Evolutionary conservation across 1,140 invertebrate genomes (phyloP), one percentile per base, ranked within the genome.

Genomic region (Cydia pomonella): DNA sequence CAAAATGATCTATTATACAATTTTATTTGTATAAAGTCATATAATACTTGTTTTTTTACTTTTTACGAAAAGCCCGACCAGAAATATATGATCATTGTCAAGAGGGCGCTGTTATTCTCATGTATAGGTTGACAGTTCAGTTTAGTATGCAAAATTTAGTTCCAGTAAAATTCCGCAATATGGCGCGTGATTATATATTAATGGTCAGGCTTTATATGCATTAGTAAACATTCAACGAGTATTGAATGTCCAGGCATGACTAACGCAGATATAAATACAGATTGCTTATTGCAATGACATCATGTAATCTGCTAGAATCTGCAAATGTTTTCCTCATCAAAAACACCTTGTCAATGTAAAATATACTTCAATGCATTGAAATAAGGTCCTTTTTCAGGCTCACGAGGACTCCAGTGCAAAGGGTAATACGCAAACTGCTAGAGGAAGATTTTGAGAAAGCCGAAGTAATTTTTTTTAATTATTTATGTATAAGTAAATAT

Each of bases 371-470:
- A 7, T 23, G 53, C 53, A 23, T 23, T 59, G 21, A 59, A 59
- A 59, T 23, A 59, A 59, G 53, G 53, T 59, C 10, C 7, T 23
- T 59, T 83, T 78, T 76, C 80, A 93, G 92, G 91, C 91, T 21
- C 91, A 93, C 76, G 92, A 93, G 77, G 92, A 93, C 64, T 89
- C 89, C 10, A 87, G 75, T 44, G 83, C 84, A 0, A 93, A 93
- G 77, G 85, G 86, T 16, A 91, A 86, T 73, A 73, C 82, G 25
- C 89, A 92, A 76, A 76, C 85, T 0, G 73, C 85, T 0, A 81
- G 92, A 5, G 84, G 85, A 66, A 81, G 92, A 50, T 91, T 92
- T 78, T 90, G 82, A 81, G 9, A 44, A 73, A 29, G 23, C 4
- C 13, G 27, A 64, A 41, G 33, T 29, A 27, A 64, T 0, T 66